Evolutionary conservation across 2,797 vertebrate species (phyloP).

Genomic region (Coranthus polyacanthus): DNA sequence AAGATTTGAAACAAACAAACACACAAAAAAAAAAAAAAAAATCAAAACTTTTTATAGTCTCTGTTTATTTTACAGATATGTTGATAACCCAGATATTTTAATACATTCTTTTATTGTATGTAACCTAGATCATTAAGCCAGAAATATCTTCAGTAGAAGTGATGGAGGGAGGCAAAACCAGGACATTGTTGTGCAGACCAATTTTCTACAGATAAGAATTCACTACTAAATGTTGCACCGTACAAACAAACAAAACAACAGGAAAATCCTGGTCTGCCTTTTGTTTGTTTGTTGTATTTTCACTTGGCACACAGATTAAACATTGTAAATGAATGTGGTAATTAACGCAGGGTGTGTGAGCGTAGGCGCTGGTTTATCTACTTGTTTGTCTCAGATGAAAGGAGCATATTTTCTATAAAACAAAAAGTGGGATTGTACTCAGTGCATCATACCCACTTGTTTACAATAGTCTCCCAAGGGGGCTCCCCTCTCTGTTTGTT

Average conservation of each 20-base stretch:
- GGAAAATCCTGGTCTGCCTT: slow-evolving; percentile 76
- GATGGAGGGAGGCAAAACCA: slow-evolving; percentile 74
- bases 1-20: slow-evolving; percentile 35
- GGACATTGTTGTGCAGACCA: slow-evolving; percentile 75
- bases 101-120: slow-evolving; percentile 74
- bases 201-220: slow-evolving; percentile 71
- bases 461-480: slow-evolving; percentile 81
- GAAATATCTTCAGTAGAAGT: slow-evolving; percentile 74
- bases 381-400: slow-evolving; percentile 87
- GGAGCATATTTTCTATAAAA: slow-evolving; percentile 78
- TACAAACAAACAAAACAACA: slow-evolving; percentile 81
- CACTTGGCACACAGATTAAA: slow-evolving; percentile 79
- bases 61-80: slow-evolving; percentile 56
- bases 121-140: slow-evolving; percentile 80
- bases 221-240: slow-evolving; percentile 70
- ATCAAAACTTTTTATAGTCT: slow-evolving; percentile 29
- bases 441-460: slow-evolving; percentile 80
- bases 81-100: slow-evolving; percentile 74
- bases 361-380: slow-evolving; percentile 78
- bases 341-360: slow-evolving; percentile 76
- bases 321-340: slow-evolving; percentile 84
- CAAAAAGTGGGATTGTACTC: slow-evolving; percentile 81
- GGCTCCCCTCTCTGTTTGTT: slow-evolving; percentile 76
- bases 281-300: slow-evolving; percentile 85
- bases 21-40: slow-evolving; percentile 25